Percentiles rank a stretch among this genome's conserved stretches.
These are phyloP conservation scores for Erynnis tages DNA, from an alignment of 2,888 invertebrate species.

Conservation along the genomic window DNA sequence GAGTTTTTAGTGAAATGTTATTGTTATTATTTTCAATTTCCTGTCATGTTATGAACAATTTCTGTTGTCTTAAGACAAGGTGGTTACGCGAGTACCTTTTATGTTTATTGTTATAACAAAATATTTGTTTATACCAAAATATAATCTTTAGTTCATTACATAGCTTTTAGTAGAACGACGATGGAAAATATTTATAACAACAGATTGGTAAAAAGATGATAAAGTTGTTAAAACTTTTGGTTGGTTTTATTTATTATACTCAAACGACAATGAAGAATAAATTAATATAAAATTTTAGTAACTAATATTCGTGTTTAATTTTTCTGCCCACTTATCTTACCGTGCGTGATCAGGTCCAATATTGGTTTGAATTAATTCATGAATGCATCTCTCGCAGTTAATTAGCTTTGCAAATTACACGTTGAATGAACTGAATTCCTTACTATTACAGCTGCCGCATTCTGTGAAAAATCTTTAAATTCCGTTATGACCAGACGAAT, in stretches of 20 bases:
- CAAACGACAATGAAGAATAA: slow-evolving; percentile 13
- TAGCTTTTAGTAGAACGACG: slow-evolving; percentile 24
- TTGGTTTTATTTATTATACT: slow-evolving; percentile 28
- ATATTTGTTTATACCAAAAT: slow-evolving; percentile 24
- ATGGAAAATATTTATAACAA: slow-evolving; percentile 24
- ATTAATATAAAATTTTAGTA: slow-evolving; percentile 14
- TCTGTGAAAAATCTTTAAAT: neutral
- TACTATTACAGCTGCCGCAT: neutral
- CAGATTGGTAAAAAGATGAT: slow-evolving; percentile 12
- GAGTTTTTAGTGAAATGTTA: slow-evolving; percentile 47
- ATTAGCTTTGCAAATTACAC: slow-evolving; percentile 2
- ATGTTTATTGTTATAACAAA: slow-evolving; percentile 29
- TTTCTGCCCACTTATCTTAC: neutral
- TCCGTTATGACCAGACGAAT: no score
- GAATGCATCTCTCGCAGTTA: neutral
- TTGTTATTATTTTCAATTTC: slow-evolving; percentile 35
- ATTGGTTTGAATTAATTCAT: slow-evolving; percentile 2
- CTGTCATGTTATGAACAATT: slow-evolving; percentile 31
- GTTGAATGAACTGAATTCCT: slow-evolving; percentile 15
- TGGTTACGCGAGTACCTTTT: slow-evolving; percentile 80
- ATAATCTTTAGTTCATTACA: slow-evolving; percentile 8
- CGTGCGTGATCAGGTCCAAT: slow-evolving; percentile 1
- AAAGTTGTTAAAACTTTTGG: slow-evolving; percentile 27
- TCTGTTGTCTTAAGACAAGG: slow-evolving; percentile 56
- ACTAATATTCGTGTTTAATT: slow-evolving; percentile 7